Conservation (phyloP, 1,140 invertebrate species). For the Araneus ventricosus region DNA sequence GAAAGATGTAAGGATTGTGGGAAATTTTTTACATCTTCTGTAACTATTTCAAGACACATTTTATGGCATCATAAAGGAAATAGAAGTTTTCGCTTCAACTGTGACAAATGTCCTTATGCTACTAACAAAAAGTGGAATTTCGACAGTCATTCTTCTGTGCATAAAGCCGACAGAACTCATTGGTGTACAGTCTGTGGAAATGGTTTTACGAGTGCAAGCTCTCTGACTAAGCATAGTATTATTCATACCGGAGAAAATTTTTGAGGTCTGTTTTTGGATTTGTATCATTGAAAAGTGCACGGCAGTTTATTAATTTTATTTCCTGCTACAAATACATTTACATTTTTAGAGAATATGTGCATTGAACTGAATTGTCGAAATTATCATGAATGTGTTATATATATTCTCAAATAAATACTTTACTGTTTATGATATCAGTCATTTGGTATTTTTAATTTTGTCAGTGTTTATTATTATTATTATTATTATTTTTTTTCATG, state of each 20-base stretch:
- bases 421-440: too few species aligned
- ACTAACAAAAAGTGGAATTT: slow-evolving; percentile 54
- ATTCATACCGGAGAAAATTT: slow-evolving; percentile 62
- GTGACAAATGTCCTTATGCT: slow-evolving; percentile 38
- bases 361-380: too few species aligned
- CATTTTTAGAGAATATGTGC: too few species aligned
- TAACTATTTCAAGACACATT: slow-evolving; percentile 48
- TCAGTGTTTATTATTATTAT: too few species aligned
- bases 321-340: too few species aligned
- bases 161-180: slow-evolving; percentile 13
- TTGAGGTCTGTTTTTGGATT: not conserved
- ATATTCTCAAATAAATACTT: too few species aligned
- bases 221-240: slow-evolving; percentile 36
- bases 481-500: too few species aligned
- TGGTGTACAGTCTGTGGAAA: slow-evolving; percentile 48
- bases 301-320: too few species aligned
- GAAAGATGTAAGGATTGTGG: slow-evolving; percentile 16
- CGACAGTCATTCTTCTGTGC: slow-evolving; percentile 17
- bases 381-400: too few species aligned
- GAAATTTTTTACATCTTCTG: slow-evolving; percentile 45
- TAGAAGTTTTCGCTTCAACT: slow-evolving; percentile 11
- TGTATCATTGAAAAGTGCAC: not conserved
- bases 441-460: too few species aligned
- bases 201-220: slow-evolving; percentile 45
- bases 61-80: slow-evolving; percentile 55